phyloP scores from a whole-genome alignment of 1,140 invertebrate genomes.

The Diorhabda carinulata region DNA sequence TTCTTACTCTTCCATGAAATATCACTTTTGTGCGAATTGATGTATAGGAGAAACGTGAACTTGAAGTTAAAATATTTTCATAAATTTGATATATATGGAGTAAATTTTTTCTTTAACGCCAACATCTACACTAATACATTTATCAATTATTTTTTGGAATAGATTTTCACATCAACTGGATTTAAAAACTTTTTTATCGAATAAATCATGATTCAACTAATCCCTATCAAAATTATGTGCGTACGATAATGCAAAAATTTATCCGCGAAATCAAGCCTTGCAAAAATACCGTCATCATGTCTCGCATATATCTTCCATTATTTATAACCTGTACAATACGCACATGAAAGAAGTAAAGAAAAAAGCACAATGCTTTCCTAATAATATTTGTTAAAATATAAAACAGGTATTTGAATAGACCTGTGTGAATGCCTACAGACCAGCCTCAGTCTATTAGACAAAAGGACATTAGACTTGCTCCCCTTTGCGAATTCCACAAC shows the following conservation, averaged over 20 bases:
- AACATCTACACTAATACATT: too few relatives aligned
- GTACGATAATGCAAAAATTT: not conserved
- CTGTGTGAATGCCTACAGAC: constrained; percentile 18
- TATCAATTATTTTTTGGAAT: too few relatives aligned
- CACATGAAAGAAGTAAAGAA: not conserved
- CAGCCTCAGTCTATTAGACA: constrained; percentile 28
- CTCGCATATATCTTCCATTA: constrained; percentile 4
- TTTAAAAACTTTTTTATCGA: too few relatives aligned
- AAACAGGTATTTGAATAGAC: constrained; percentile 30
- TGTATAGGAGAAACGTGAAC: too few relatives aligned
- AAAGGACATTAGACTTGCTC: constrained; percentile 27
- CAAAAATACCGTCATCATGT: constrained; percentile 5
- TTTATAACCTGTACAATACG: constrained; percentile 14
- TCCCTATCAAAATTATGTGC: too few relatives aligned
- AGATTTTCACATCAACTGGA: too few relatives aligned
- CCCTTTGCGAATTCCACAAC: constrained; percentile 27
- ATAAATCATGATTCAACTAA: too few relatives aligned
- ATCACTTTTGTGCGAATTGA: too few relatives aligned
- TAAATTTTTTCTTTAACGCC: too few relatives aligned
- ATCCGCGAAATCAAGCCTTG: not conserved
- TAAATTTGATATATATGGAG: too few relatives aligned
- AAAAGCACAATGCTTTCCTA: constrained; percentile 25
- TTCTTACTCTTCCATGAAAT: too few relatives aligned
- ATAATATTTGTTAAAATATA: constrained; percentile 26
- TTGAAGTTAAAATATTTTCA: too few relatives aligned